phyloP scores from a whole-genome alignment of 2,797 vertebrate genomes.

The Parauchenoglanis punctatus region DNA sequence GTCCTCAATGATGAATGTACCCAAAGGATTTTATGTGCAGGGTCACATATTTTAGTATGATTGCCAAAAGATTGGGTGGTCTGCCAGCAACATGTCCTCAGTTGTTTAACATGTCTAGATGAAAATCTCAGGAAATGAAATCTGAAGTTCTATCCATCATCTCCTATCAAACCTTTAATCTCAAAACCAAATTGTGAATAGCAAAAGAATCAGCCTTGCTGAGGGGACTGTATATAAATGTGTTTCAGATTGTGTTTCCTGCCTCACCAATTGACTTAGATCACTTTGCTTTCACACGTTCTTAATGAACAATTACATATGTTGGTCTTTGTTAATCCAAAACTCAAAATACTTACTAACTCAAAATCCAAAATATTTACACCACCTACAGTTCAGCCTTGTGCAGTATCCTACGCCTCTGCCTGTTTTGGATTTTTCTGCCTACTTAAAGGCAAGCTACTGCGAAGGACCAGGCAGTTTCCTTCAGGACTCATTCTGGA shows the following conservation, averaged over 20 bases:
- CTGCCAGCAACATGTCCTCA: neutral
- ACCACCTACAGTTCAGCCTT: slow-evolving; percentile 71
- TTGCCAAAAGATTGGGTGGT: neutral
- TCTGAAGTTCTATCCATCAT: neutral
- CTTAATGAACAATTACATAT: neutral
- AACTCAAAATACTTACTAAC: neutral
- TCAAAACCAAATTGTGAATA: neutral
- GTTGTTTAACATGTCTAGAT: neutral
- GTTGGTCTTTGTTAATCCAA: neutral
- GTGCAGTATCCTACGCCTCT: slow-evolving; percentile 27
- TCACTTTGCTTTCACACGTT: neutral
- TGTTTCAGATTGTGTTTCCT: neutral
- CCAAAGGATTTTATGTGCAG: no score
- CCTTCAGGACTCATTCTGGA: slow-evolving; percentile 66
- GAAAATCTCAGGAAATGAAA: neutral
- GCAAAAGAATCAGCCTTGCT: neutral
- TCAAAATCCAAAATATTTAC: neutral
- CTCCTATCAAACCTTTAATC: neutral
- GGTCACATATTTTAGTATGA: neutral
- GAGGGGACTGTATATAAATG: neutral
- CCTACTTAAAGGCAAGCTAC: slow-evolving; percentile 76
- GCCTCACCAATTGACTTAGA: neutral
- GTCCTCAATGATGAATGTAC: no score
- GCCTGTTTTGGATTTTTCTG: slow-evolving; percentile 64
- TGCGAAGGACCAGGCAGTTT: slow-evolving; percentile 66